phyloP scores from a whole-genome alignment of 2,888 invertebrate genomes.

The Acrobasis consociella region DNA sequence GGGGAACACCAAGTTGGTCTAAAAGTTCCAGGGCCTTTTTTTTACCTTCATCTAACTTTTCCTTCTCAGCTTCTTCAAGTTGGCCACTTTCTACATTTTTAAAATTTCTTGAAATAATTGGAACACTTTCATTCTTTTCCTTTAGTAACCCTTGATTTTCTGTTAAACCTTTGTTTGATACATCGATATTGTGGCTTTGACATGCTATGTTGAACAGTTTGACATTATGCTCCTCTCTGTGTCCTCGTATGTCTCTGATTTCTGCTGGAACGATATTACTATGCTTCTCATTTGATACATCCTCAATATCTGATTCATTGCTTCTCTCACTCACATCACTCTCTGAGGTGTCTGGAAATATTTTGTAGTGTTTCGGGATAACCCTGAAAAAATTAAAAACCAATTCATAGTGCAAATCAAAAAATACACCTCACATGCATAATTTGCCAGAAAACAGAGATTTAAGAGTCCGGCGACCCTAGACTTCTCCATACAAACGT shows the following conservation, averaged over 20 bases:
- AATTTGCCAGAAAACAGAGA: too few relatives aligned
- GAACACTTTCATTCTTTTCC: not conserved
- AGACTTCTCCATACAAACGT: too few relatives aligned
- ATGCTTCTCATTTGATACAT: not conserved
- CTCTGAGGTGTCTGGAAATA: constrained; percentile 5
- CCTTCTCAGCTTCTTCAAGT: not conserved
- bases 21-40: constrained; percentile 6
- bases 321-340: not conserved
- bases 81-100: not conserved
- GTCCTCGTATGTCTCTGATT: not conserved
- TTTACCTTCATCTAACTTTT: constrained; percentile 4
- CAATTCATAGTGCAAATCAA: not conserved
- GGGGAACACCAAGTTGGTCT: not conserved
- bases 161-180: not conserved
- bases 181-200: not conserved
- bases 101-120: not conserved
- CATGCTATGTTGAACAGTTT: not conserved
- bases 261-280: not conserved
- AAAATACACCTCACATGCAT: not conserved
- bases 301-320: not conserved
- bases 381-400: constrained; percentile 11
- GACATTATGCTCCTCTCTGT: not conserved
- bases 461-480: too few relatives aligned
- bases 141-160: not conserved
- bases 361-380: constrained; percentile 3